Conservation (phyloP, 2,113 vertebrate genomes). For the Hucho hucho region DNA sequence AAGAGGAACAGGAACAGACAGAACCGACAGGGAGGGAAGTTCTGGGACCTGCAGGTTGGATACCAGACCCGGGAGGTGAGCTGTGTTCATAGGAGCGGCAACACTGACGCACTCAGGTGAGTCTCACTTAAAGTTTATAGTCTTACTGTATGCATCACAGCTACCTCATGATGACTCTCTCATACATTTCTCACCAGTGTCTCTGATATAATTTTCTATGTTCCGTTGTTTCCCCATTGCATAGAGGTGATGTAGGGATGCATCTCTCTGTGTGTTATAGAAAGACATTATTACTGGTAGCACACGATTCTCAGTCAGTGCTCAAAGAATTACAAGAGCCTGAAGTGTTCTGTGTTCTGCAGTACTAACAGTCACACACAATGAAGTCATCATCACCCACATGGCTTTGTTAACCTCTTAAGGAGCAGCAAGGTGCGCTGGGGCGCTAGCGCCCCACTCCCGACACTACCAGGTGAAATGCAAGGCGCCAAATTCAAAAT, state of each 20-base stretch:
- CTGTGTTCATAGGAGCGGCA: slow-evolving; percentile 86
- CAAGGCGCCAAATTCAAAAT: no score
- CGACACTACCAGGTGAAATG: no score
- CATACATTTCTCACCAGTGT: background rate
- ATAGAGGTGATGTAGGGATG: no score
- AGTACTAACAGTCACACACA: background rate
- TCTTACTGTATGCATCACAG: background rate
- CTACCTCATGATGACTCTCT: background rate
- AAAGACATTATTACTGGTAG: no score
- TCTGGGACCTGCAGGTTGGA: slow-evolving; percentile 92
- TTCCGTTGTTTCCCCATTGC: no score
- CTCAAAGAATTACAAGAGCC: background rate
- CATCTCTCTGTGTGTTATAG: no score
- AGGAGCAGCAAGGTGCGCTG: no score
- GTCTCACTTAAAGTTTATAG: background rate
- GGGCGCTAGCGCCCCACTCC: no score
- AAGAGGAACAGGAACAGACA: slow-evolving; percentile 89
- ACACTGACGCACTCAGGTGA: slow-evolving; percentile 83
- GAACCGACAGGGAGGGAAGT: slow-evolving; percentile 88
- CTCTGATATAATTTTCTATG: no score
- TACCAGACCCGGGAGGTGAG: slow-evolving; percentile 89
- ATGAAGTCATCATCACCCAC: background rate
- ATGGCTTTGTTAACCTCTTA: no score
- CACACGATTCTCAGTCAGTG: background rate
- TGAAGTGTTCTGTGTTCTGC: background rate